Conservation (phyloP, 2,113 vertebrate species). For the Pachyramphus minor region DNA sequence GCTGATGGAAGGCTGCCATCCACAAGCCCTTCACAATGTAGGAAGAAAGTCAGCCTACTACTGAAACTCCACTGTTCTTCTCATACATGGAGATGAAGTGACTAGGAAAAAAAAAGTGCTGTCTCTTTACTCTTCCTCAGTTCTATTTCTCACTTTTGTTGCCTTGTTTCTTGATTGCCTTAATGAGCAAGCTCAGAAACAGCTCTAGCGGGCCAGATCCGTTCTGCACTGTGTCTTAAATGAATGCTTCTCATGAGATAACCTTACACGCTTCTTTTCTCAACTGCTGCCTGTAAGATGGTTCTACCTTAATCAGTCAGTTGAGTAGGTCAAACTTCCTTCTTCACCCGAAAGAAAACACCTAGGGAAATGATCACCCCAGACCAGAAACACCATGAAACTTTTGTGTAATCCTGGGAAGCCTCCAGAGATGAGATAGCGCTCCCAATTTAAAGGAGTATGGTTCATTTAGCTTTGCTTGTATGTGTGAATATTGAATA, state of each 20-base stretch:
- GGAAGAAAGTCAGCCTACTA: not conserved
- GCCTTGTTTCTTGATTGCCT: not conserved
- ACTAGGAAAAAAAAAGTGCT: not conserved
- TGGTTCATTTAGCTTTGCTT: not conserved
- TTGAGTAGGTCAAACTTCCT: not conserved
- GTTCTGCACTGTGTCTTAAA: not conserved
- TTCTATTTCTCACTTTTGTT: not conserved
- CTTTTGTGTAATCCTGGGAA: not conserved
- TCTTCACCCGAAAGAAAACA: not conserved
- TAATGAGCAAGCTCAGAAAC: not conserved
- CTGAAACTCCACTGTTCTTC: not conserved
- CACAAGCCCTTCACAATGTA: not conserved
- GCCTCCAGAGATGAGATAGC: not conserved
- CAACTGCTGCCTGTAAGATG: not conserved
- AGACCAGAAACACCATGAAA: not conserved
- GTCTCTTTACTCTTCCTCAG: accelerated
- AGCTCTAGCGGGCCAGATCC: not conserved
- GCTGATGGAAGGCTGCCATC: not conserved
- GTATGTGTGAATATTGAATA: not conserved
- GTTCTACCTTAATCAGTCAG: not conserved
- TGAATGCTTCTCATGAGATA: not conserved
- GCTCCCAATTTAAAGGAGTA: not conserved
- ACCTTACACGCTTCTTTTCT: not conserved
- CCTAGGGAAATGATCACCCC: not conserved
- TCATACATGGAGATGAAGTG: not conserved